Conservation (phyloP, 2,797 vertebrate species). For the Thalassophryne amazonica region DNA sequence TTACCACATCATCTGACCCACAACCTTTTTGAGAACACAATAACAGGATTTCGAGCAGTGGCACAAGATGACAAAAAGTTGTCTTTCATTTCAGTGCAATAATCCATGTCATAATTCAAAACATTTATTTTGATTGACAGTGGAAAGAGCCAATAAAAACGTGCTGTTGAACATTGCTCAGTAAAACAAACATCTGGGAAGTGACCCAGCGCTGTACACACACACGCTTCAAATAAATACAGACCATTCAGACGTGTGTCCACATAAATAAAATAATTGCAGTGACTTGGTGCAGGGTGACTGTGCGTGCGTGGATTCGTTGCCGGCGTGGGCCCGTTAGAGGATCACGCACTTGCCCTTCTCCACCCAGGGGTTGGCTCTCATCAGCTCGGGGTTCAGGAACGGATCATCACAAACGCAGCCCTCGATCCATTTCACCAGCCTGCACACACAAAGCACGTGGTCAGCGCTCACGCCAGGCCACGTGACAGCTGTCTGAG, state of each 20-base stretch:
- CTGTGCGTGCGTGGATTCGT: constrained; percentile 40
- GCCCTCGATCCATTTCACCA: constrained; percentile 95
- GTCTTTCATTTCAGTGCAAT: too few species aligned
- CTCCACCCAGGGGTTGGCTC: constrained; percentile 96
- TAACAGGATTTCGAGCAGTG: too few species aligned
- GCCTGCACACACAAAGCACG: constrained; percentile 62
- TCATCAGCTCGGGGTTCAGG: constrained; percentile 93
- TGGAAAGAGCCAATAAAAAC: constrained; percentile 78
- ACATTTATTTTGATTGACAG: constrained; percentile 77
- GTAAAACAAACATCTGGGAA: constrained; percentile 61
- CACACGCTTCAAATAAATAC: constrained; percentile 50
- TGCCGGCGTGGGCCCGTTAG: constrained; percentile 57
- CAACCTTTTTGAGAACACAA: too few species aligned
- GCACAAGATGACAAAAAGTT: too few species aligned
- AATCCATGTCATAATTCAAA: constrained; percentile 50
- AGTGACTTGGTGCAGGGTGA: constrained; percentile 34
- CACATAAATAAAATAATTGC: constrained; percentile 57
- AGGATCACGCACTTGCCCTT: constrained; percentile 93
- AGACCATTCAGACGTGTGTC: constrained; percentile 58
- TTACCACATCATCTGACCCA: too few species aligned
- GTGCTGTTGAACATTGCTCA: constrained; percentile 56
- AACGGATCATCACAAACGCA: constrained; percentile 91
- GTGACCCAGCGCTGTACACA: constrained; percentile 56
- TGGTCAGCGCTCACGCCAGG: background rate
- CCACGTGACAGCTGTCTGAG: background rate